These are phyloP conservation scores for Autographa gamma DNA, from an alignment of 2,888 invertebrate genomes.

Conservation along the genomic window DNA sequence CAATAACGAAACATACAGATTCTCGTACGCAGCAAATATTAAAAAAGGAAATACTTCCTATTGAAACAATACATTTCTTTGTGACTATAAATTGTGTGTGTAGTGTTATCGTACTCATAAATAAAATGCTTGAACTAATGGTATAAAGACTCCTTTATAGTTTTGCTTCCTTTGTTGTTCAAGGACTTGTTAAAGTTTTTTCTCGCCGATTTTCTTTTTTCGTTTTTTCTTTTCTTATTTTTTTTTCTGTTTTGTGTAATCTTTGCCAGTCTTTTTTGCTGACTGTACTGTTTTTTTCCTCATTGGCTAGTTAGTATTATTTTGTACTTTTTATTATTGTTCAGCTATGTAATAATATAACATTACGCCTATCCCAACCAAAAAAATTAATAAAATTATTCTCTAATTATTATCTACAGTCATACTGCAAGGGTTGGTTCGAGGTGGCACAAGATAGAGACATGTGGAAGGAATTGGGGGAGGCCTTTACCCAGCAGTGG, in stretches of 20 bases:
- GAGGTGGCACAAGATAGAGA: too few relatives aligned
- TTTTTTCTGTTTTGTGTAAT: constrained; percentile 11
- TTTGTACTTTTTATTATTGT: too few relatives aligned
- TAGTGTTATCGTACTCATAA: constrained; percentile 51
- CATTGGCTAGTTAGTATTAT: too few relatives aligned
- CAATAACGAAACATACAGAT: not conserved
- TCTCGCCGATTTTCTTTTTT: constrained; percentile 11
- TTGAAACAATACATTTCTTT: constrained; percentile 34
- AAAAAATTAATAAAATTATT: too few relatives aligned
- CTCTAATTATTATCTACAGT: too few relatives aligned
- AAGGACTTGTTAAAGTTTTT: constrained; percentile 36
- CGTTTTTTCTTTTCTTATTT: too few relatives aligned
- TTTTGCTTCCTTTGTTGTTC: constrained; percentile 32
- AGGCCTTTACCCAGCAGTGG: too few relatives aligned
- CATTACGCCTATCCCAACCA: too few relatives aligned
- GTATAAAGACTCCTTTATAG: constrained; percentile 53
- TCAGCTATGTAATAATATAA: too few relatives aligned
- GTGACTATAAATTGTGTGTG: constrained; percentile 38
- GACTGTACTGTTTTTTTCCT: not conserved
- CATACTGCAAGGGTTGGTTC: too few relatives aligned
- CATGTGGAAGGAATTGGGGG: too few relatives aligned
- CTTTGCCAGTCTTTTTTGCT: not conserved
- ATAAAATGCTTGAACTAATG: constrained; percentile 51
- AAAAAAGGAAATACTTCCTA: constrained; percentile 4
- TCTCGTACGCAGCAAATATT: constrained; percentile 2